Base-by-base conservation (phyloP, 1,140 invertebrate species). In the Drosophila tsacasi region DNA sequence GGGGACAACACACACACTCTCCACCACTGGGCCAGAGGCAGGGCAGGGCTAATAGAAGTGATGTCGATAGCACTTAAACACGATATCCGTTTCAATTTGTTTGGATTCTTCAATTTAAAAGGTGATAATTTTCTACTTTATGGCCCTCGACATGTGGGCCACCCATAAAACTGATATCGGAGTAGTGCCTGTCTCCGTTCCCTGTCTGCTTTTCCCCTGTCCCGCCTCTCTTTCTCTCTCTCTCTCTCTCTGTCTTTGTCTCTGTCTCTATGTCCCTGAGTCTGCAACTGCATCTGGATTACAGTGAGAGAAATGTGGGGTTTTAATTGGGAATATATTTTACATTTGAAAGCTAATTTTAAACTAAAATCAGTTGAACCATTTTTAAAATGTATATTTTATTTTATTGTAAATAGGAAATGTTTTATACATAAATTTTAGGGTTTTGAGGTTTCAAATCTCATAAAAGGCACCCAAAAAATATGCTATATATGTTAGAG, bases 51-150 rank as follows among this genome's bases (percentile, higher is more conserved):
- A 92, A 92, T 91, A 87, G 91, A 87, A 91, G 90, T 92, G 91
- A 92, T 92, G 91, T 91, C 91, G 85, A 92, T 92, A 92, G 91
- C 91, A 92, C 91, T 92, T 92, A 92, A 92, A 92, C 91, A 92
- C 85, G 89, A 92, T 92, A 92, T 92, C 91, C 91, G 91, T 92
- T 92, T 92, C 91, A 92, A 92, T 92, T 92, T 92, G 91, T 92
- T 92, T 92, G 91, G 91, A 92, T 92, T 92, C 91, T 92, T 92
- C 91, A 92, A 92, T 92, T 92, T 92, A 92, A 92, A 92, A 92
- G 91, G 91, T 92, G 91, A 92, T 92, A 92, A 92, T 92, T 92
- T 92, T 87, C 87, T 92, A 92, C 91, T 92, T 92, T 92, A 92
- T 92, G 85, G 91, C 89, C 89, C 91, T 91, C 91, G 91, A 92